Evolutionary conservation across 2,888 invertebrate genomes (phyloP), one percentile per base, ranked within the genome.

Genomic region (Oithona nana): DNA sequence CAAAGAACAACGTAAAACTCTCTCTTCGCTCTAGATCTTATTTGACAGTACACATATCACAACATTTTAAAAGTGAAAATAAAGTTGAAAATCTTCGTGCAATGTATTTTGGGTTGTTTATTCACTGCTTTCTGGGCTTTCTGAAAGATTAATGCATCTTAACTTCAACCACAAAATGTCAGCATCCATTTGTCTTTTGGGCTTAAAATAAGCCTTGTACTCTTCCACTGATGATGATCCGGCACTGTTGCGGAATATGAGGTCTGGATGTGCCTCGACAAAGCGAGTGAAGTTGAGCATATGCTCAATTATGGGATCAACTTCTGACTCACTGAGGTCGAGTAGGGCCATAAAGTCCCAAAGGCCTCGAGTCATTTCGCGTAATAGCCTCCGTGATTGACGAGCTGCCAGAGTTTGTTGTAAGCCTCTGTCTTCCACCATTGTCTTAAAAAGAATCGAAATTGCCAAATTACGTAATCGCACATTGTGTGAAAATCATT

Each of bases 261-360:
- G 8, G 8, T 11, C 16, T 6, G 8, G 16, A 39, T 39, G 39
- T 11, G 39, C 39, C 39, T 39, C 39, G 26, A 54, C 54, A 39
- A 39, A 39, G 8, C n/a, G n/a, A n/a, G n/a, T n/a, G 22, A 49
- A 49, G 20, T 54, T 13, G 54, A 54, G 54, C 54, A 54, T 54
- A 16, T 54, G 24, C 20, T 54, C 54, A 26, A 54, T 26, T 20
- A 54, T 54, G 24, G 26, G 4, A 26, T 54, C 54, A 16, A 54
- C 54, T 26, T 54, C 54, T 3, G 24, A 26, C 20, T 59, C 59
- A 59, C 29, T 29, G 2, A 59, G 26, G 22, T 59, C 59, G 48
- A 59, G 49, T 29, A 59, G 20, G 24, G 59, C 59, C 39, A 49
- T 59, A 50, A 59, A 59, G 49, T 50, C 49, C 59, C 59, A 59